Conservation (phyloP, 2,797 vertebrate genomes). For the Lophius americanus region DNA sequence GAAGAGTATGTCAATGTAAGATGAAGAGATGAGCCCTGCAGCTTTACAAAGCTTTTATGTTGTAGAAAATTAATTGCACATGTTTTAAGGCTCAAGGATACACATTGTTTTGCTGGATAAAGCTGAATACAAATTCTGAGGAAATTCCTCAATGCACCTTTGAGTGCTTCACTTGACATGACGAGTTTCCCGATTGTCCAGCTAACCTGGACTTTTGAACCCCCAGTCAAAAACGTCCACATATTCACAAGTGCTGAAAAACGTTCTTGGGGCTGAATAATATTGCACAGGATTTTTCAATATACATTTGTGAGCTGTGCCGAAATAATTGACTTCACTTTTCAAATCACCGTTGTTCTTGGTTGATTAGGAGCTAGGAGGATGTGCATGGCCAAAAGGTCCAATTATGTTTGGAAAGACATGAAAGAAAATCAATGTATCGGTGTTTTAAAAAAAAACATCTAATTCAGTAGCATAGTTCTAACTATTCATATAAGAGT, state of each 20-base stretch:
- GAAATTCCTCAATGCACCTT: no score
- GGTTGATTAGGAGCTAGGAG: conserved; percentile 16
- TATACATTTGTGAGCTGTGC: background rate
- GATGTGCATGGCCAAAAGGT: conserved; percentile 29
- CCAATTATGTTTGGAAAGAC: conserved; percentile 44
- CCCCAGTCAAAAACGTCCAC: background rate
- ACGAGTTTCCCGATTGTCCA: background rate
- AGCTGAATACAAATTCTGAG: no score
- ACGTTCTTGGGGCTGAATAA: background rate
- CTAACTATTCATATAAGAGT: conserved; percentile 39
- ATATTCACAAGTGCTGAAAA: background rate
- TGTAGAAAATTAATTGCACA: no score
- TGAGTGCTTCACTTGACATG: conserved; percentile 24
- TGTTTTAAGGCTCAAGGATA: no score
- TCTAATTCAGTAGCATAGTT: conserved; percentile 16
- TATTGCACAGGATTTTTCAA: background rate
- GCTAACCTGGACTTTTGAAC: conserved; percentile 6
- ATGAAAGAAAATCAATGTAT: conserved; percentile 49
- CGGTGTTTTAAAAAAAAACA: conserved; percentile 4
- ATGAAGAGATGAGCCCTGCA: no score
- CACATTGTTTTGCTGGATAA: no score
- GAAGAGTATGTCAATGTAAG: no score
- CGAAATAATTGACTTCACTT: conserved; percentile 32
- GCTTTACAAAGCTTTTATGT: no score
- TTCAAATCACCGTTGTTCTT: conserved; percentile 38